Evolutionary conservation across 2,113 vertebrate species (phyloP).

Genomic region (Boleophthalmus pectinirostris): DNA sequence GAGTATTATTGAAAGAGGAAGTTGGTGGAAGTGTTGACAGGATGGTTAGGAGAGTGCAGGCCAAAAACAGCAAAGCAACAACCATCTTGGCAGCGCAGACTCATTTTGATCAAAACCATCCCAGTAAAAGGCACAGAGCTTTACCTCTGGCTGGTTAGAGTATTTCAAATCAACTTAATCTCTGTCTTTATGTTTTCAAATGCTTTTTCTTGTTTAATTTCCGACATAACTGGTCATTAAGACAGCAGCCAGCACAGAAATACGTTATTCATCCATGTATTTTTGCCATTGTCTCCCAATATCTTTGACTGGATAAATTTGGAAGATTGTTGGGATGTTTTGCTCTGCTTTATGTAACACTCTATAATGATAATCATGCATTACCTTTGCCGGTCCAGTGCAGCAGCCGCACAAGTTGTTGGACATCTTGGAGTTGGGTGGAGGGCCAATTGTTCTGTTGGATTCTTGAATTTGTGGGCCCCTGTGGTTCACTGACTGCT

Average conservation of each 20-base stretch:
- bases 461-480: constrained; percentile 71
- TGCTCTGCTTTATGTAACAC: constrained; percentile 61
- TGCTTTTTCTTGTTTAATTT: constrained; percentile 53
- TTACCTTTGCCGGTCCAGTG: constrained; percentile 45
- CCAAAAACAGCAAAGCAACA: constrained; percentile 45
- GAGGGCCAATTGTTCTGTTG: constrained; percentile 51
- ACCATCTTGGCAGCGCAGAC: constrained; percentile 32
- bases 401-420: constrained; percentile 56
- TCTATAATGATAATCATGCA: constrained; percentile 42
- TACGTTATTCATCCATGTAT: constrained; percentile 60
- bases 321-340: constrained; percentile 62
- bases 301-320: constrained; percentile 64
- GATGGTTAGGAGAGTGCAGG: constrained; percentile 33
- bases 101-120: constrained; percentile 54
- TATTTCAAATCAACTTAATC: constrained; percentile 54
- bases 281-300: constrained; percentile 45
- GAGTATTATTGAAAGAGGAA: constrained; percentile 41
- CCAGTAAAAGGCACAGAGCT: constrained; percentile 31
- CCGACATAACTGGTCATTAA: constrained; percentile 33
- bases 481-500: constrained; percentile 55
- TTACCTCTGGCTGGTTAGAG: constrained; percentile 36
- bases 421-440: constrained; percentile 38
- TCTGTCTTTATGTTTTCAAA: constrained; percentile 39
- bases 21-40: constrained; percentile 50
- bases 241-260: constrained; percentile 56